These are phyloP conservation scores for Columba janthina DNA, from an alignment of 2,113 vertebrate genomes.

Conservation along the genomic window DNA sequence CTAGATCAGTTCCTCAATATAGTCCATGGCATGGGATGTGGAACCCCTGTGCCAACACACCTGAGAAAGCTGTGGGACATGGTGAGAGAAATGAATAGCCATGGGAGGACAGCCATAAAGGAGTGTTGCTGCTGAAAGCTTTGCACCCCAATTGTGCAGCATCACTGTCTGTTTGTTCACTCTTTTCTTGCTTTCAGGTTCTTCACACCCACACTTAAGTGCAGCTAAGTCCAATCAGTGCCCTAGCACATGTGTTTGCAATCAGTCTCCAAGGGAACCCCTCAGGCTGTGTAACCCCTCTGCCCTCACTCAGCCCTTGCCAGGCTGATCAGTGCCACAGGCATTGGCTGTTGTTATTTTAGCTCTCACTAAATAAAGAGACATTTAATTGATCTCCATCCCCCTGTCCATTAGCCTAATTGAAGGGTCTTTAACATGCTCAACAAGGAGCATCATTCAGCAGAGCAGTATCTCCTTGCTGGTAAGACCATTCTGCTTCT, in stretches of 20 bases:
- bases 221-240: neutral
- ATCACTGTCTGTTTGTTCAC: neutral
- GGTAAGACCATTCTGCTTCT: neutral
- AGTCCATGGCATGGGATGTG: neutral
- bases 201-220: neutral
- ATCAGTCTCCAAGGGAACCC: neutral
- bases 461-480: neutral
- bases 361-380: neutral
- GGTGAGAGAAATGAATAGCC: neutral
- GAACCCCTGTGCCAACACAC: neutral
- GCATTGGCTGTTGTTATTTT: neutral
- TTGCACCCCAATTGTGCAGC: neutral
- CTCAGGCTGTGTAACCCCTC: neutral
- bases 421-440: neutral
- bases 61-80: neutral
- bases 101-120: neutral
- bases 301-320: neutral
- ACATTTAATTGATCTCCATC: neutral
- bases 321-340: neutral
- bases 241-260: neutral
- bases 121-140: neutral
- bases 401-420: neutral
- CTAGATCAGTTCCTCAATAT: neutral
- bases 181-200: neutral
- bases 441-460: neutral